Conservation (phyloP, 2,113 vertebrate genomes). For the Delphinapterus leucas region DNA sequence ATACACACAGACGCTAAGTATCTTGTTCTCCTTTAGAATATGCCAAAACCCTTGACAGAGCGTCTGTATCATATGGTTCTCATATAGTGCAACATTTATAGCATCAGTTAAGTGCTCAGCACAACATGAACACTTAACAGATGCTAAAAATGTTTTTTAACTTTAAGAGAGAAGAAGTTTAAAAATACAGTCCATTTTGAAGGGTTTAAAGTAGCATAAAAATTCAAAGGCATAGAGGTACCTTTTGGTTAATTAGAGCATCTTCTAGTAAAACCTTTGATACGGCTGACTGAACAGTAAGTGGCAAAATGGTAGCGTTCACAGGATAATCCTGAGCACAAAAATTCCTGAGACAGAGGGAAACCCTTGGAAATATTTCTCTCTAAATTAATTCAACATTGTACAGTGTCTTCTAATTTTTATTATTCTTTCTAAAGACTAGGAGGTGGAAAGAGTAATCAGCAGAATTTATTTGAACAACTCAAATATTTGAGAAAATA, state of each 20-base stretch:
- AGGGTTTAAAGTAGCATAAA: conserved; percentile 59
- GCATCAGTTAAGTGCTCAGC: conserved; percentile 57
- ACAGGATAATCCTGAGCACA: not conserved
- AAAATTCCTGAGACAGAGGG: too few species aligned
- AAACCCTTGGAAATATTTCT: not conserved
- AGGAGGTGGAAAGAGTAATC: not conserved
- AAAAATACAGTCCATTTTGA: conserved; percentile 58
- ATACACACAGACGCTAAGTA: not conserved
- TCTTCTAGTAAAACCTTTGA: conserved; percentile 21
- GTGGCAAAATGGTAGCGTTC: not conserved
- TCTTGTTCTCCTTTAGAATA: not conserved
- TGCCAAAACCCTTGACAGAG: not conserved
- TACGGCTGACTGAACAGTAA: not conserved
- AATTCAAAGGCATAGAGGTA: conserved; percentile 53
- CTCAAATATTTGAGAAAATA: not conserved
- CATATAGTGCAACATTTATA: conserved; percentile 57
- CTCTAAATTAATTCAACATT: not conserved
- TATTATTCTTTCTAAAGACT: not conserved
- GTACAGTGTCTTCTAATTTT: not conserved
- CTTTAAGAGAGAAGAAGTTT: conserved; percentile 68
- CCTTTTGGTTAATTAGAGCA: conserved; percentile 30
- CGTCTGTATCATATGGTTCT: conserved; percentile 58
- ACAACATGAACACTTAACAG: conserved; percentile 74
- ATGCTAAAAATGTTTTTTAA: conserved; percentile 73
- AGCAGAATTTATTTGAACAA: not conserved